These are phyloP conservation scores for Gorsachius goisagi DNA, from an alignment of 2,113 vertebrate species.

Conservation along the genomic window DNA sequence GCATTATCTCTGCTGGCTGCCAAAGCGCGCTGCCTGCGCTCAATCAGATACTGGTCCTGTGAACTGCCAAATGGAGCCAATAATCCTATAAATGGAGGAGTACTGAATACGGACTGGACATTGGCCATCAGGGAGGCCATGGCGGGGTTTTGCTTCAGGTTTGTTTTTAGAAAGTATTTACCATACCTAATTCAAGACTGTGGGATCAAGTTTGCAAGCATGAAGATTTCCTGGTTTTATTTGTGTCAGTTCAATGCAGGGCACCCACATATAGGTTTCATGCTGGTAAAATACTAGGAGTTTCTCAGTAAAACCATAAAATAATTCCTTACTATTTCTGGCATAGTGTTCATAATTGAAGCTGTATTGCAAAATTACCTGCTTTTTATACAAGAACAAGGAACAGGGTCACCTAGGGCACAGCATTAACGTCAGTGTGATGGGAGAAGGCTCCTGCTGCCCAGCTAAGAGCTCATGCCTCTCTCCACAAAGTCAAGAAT, in stretches of 20 bases:
- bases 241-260: background rate
- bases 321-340: background rate
- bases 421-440: background rate
- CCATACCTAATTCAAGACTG: background rate
- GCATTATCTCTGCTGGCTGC: background rate
- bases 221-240: background rate
- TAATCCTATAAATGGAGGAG: background rate
- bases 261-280: fast-evolving
- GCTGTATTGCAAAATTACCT: background rate
- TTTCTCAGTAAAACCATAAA: background rate
- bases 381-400: background rate
- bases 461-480: background rate
- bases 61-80: background rate
- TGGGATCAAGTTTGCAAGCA: background rate
- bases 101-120: background rate
- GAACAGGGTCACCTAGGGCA: background rate
- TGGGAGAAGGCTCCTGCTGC: background rate
- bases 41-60: background rate
- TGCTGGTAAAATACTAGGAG: background rate
- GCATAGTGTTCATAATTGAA: background rate
- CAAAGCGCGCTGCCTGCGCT: background rate
- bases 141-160: fast-evolving
- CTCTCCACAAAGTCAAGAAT: background rate
- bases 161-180: background rate
- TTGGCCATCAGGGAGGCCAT: background rate